Evolutionary conservation across 1,140 invertebrate species (phyloP).

Genomic region (Zeugodacus cucurbitae): DNA sequence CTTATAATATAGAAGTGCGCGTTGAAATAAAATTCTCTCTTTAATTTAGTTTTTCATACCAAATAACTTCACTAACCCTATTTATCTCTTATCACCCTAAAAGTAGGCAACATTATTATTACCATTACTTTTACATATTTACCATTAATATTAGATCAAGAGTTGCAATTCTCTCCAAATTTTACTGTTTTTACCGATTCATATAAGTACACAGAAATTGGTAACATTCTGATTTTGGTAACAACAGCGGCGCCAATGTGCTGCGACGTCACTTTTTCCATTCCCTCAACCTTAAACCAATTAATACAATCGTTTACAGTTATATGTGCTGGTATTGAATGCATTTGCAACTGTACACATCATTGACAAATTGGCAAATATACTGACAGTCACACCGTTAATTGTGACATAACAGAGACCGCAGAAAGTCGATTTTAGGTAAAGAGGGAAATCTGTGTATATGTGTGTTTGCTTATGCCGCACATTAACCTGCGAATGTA

Average conservation of each 20-base stretch:
- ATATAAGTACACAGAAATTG: neutral
- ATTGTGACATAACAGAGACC: neutral
- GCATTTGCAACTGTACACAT: neutral
- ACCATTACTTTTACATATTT: too few relatives aligned
- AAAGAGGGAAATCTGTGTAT: neutral
- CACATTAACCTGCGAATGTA: neutral
- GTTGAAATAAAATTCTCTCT: too few relatives aligned
- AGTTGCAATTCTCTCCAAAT: too few relatives aligned
- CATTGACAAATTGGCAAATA: neutral
- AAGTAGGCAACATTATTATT: too few relatives aligned
- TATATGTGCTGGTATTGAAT: neutral
- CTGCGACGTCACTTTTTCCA: neutral
- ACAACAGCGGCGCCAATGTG: neutral
- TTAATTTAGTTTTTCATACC: too few relatives aligned
- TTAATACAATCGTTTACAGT: neutral
- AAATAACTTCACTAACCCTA: too few relatives aligned
- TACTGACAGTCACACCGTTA: neutral
- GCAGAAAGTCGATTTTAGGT: neutral
- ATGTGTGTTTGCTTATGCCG: neutral
- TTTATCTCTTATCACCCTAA: too few relatives aligned
- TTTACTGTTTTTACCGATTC: too few relatives aligned
- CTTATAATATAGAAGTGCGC: too few relatives aligned
- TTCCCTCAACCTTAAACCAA: neutral
- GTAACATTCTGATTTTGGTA: neutral
- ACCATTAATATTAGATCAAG: too few relatives aligned